Conservation (phyloP, 2,888 invertebrate species). For the Himalopsyche japonica region DNA sequence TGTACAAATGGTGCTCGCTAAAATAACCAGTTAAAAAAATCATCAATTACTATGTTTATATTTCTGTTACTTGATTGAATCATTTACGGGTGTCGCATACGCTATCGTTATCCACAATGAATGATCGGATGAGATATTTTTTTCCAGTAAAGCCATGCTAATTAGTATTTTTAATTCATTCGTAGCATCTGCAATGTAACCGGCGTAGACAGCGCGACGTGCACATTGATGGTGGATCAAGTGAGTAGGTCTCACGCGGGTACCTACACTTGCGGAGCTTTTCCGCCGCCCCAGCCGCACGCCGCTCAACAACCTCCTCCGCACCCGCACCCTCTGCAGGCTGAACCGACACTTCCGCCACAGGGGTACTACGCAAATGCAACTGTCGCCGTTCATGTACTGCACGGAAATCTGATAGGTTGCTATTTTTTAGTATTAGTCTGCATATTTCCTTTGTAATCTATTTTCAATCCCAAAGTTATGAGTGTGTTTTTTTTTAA, state of each 20-base stretch:
- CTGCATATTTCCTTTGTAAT: too few relatives aligned
- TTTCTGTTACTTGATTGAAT: too few relatives aligned
- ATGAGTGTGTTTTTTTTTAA: too few relatives aligned
- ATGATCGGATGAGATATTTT: too few relatives aligned
- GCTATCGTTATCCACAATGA: too few relatives aligned
- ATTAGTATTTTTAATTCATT: slow-evolving; percentile 35
- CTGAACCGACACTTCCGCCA: slow-evolving; percentile 42
- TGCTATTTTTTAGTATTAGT: too few relatives aligned
- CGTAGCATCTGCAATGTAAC: slow-evolving; percentile 55
- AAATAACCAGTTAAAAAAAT: too few relatives aligned
- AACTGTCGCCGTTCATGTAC: slow-evolving; percentile 64
- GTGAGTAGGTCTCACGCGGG: slow-evolving; percentile 63
- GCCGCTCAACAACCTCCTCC: slow-evolving; percentile 43
- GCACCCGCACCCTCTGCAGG: slow-evolving; percentile 5
- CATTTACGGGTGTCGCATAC: too few relatives aligned
- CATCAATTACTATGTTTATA: too few relatives aligned
- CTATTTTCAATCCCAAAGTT: too few relatives aligned
- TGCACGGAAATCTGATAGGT: slow-evolving; percentile 57
- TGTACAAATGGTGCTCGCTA: too few relatives aligned
- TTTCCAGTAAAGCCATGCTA: too few relatives aligned
- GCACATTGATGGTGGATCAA: slow-evolving; percentile 58
- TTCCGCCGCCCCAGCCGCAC: slow-evolving; percentile 23
- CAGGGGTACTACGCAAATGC: slow-evolving; percentile 54
- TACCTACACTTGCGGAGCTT: slow-evolving; percentile 62
- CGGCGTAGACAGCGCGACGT: slow-evolving; percentile 49